Evolutionary conservation across 2,888 invertebrate genomes (phyloP).

Genomic region (Synergus itoensis): DNA sequence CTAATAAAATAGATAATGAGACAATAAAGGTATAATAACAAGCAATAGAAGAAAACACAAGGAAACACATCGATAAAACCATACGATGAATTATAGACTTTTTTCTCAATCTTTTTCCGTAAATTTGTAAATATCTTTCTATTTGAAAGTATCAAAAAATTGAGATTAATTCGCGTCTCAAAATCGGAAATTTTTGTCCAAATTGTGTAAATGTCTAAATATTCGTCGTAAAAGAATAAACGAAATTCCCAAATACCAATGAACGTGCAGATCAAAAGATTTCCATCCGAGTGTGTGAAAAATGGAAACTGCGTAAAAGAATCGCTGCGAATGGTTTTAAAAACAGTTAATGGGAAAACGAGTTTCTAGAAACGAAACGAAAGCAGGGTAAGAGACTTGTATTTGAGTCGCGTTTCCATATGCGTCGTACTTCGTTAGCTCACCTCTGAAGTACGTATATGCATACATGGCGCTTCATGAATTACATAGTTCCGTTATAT

Average conservation of each 20-base stretch:
- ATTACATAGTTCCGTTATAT: background rate
- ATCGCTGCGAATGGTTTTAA: conserved; percentile 18
- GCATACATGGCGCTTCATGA: conserved; percentile 36
- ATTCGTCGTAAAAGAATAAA: background rate
- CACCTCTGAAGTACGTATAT: conserved; percentile 40
- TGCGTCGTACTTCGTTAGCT: conserved; percentile 64
- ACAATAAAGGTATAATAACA: background rate
- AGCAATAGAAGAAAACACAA: background rate
- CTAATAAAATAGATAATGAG: background rate
- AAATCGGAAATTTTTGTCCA: background rate
- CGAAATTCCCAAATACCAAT: background rate
- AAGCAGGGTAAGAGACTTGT: conserved; percentile 56
- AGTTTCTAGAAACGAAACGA: conserved; percentile 57
- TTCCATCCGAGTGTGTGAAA: conserved; percentile 33
- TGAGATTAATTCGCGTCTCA: background rate
- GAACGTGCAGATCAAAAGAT: conserved; percentile 41
- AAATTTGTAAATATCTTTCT: background rate
- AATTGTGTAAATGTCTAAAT: background rate
- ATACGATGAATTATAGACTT: background rate
- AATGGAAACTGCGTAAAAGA: conserved; percentile 10
- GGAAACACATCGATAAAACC: background rate
- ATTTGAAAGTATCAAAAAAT: background rate
- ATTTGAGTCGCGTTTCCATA: conserved; percentile 63
- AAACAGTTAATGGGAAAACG: conserved; percentile 52
- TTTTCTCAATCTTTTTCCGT: background rate